Percentiles rank a stretch among this genome's conserved stretches.
Conservation (phyloP, 1,140 invertebrate genomes). For the Leptinotarsa undecemlineata region DNA sequence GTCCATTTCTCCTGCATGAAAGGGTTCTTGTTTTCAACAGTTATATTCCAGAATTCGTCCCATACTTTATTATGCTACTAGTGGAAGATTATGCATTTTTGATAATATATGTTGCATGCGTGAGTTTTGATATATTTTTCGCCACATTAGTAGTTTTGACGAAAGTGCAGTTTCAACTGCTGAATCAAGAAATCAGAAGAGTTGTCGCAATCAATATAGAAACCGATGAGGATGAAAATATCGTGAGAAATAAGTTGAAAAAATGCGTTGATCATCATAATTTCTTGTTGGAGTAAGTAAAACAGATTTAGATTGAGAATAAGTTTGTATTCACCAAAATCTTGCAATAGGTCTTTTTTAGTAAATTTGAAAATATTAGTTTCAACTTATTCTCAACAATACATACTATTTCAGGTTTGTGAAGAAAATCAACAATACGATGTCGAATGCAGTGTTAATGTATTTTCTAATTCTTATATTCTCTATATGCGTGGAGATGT, state of each 20-base stretch:
- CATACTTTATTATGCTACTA: not conserved
- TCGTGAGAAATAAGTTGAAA: not conserved
- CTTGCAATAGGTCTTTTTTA: too few species aligned
- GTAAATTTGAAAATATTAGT: too few species aligned
- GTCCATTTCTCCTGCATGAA: conserved; percentile 1
- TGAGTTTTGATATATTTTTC: not conserved
- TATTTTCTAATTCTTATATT: not conserved
- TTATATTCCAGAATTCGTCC: conserved; percentile 1
- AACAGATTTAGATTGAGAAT: not conserved
- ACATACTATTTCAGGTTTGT: not conserved
- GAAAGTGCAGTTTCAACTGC: not conserved
- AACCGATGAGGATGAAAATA: not conserved
- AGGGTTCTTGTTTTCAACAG: not conserved
- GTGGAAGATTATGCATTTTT: not conserved
- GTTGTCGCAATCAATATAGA: not conserved
- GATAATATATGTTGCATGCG: not conserved
- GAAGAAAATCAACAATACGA: conserved; percentile 4
- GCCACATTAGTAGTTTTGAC: not conserved
- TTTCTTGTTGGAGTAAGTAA: conserved; percentile 5
- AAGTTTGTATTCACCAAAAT: not conserved
- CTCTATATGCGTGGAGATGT: conserved; percentile 15
- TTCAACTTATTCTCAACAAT: too few species aligned
- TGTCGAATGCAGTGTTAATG: conserved; percentile 1
- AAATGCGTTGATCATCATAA: conserved; percentile 17
- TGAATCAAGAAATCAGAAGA: conserved; percentile 13